Evolutionary conservation across 2,113 vertebrate genomes (phyloP).

Genomic region (Ctenodactylus gundi): DNA sequence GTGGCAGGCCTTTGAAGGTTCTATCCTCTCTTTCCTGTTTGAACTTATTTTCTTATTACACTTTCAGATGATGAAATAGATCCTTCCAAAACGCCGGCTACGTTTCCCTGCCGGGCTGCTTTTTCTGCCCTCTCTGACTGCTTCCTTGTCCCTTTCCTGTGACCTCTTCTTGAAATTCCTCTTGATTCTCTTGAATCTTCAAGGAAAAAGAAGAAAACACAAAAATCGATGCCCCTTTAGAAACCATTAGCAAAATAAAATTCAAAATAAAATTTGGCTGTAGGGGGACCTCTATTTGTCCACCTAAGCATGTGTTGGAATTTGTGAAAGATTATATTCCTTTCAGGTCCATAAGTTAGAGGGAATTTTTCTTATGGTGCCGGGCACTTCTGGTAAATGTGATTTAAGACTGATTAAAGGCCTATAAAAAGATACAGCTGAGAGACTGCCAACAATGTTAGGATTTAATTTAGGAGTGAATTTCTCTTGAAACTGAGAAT

Average conservation of each 20-base stretch:
- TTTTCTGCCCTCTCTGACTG: neutral
- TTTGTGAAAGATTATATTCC: constrained; percentile 33
- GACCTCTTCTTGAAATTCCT: neutral
- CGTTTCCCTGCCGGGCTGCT: neutral
- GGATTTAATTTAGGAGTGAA: constrained; percentile 65
- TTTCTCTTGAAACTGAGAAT: constrained; percentile 48
- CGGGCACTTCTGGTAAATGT: constrained; percentile 39
- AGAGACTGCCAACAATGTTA: constrained; percentile 51
- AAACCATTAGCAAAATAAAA: neutral
- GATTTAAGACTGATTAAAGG: constrained; percentile 57
- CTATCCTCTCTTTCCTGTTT: neutral
- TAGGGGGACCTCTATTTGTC: constrained; percentile 53
- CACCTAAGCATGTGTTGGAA: constrained; percentile 10
- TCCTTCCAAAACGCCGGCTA: neutral
- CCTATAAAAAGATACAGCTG: constrained; percentile 42
- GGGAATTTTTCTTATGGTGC: constrained; percentile 46
- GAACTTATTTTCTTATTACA: neutral
- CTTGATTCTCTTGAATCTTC: constrained; percentile 5
- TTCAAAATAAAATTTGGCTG: constrained; percentile 44
- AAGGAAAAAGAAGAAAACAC: neutral
- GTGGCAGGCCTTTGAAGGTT: neutral
- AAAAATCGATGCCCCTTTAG: neutral
- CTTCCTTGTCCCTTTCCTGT: neutral
- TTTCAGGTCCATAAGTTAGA: constrained; percentile 46
- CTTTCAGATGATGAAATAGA: neutral